phyloP scores from a whole-genome alignment of 2,797 vertebrate species.

The Schizothorax lantsangensis region DNA sequence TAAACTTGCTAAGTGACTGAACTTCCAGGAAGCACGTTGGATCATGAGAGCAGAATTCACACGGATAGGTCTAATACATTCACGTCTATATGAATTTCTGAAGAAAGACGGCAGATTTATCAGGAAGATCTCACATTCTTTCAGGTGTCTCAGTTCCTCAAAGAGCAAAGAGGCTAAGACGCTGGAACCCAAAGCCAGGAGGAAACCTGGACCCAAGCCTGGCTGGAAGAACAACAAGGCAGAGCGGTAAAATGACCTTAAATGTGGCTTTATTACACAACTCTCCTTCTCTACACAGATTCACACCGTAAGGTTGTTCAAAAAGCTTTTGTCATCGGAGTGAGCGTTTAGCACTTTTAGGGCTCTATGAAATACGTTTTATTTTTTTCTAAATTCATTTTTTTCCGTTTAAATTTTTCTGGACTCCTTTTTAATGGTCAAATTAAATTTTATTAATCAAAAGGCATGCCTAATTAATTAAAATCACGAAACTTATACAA shows the following conservation, averaged over 20 bases:
- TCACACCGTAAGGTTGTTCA: background rate
- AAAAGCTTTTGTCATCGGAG: background rate
- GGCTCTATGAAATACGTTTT: too few species aligned
- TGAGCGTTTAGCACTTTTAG: background rate
- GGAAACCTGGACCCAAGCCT: conserved; percentile 95
- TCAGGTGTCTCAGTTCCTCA: conserved; percentile 63
- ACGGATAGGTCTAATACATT: background rate
- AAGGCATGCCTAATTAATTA: too few species aligned
- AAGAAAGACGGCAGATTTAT: background rate
- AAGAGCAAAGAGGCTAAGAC: conserved; percentile 79
- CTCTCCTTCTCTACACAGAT: background rate
- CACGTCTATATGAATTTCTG: background rate
- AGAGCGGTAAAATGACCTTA: conserved; percentile 80
- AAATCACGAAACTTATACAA: too few species aligned
- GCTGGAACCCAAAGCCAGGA: conserved; percentile 83
- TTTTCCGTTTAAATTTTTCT: too few species aligned
- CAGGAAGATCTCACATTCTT: conserved; percentile 22
- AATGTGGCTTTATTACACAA: background rate
- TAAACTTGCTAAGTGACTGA: background rate
- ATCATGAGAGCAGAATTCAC: background rate
- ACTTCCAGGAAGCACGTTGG: background rate
- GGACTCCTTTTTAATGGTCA: too few species aligned
- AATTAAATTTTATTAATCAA: too few species aligned
- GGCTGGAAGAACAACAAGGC: conserved; percentile 95
- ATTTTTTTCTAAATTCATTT: too few species aligned